phyloP scores from a whole-genome alignment of 2,113 vertebrate species.

The Cavia aperea region DNA sequence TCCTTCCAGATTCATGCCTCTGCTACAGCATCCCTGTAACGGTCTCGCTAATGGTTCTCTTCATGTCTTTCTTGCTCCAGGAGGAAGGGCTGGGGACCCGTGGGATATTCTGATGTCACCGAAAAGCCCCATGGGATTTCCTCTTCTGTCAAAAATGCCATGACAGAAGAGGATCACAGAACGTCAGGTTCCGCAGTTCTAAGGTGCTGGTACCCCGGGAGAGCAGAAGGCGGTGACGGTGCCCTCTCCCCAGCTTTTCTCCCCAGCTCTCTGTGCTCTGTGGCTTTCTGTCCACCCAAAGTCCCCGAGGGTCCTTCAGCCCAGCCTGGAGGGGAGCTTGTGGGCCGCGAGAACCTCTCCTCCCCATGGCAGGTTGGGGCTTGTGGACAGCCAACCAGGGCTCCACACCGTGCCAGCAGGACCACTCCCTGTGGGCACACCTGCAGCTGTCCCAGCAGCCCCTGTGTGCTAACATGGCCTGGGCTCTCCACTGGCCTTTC shows the following conservation, averaged over 20 bases:
- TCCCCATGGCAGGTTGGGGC: no score
- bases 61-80: not conserved
- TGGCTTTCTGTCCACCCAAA: not conserved
- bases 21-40: fast-evolving
- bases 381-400: not conserved
- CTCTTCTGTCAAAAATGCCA: not conserved
- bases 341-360: not conserved
- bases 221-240: fast-evolving
- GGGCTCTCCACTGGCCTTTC: not conserved
- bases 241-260: not conserved
- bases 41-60: not conserved
- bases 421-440: not conserved
- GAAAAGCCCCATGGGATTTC: not conserved
- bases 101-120: not conserved
- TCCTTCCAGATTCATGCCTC: not conserved
- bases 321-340: not conserved
- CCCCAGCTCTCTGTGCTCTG: no score
- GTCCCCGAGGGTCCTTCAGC: not conserved
- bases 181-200: not conserved
- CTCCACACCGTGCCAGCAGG: not conserved
- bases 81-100: not conserved
- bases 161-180: not conserved
- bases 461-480: not conserved
- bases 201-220: not conserved
- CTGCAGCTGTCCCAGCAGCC: not conserved